Base-by-base conservation (phyloP, 2,797 vertebrate species). In the Onychomys leucogaster region DNA sequence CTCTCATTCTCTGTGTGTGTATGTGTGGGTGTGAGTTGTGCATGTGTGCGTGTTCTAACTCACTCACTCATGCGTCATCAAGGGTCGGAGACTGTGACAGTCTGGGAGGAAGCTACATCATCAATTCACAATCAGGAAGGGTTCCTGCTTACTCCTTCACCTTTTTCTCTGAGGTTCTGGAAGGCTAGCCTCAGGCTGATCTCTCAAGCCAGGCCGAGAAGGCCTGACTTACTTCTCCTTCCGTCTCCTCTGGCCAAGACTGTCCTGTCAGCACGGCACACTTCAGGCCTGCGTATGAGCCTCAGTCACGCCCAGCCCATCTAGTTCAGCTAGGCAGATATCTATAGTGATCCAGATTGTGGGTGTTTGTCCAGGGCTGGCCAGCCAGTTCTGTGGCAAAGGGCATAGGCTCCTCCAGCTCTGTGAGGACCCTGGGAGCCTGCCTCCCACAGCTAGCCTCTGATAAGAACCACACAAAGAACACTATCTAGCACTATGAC, bases 21-120 rank as follows among this genome's bases (percentile, higher is more conserved):
- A 8, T 5, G 12, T 37, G 11, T 52, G 25, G 14, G 0, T 10
- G 13, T 6, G 0, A 2, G 46, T 5, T 19, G 21, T 23, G 10
- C 0, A 21, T 77, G 29, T 57, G 27, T 61, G 8, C 23, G 1
- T 63, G 25, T 2, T 43, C 46, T 65, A 11, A 2, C 37, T 3
- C 34, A 46, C 71, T 34, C 37, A 81, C 65, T 3, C 2, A 37
- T 2, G 81, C 25, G 19, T 71, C 61, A 90, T 29, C 21, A 8
- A 80, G 46, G 52, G 63, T 16, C 8, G 17, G 37, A 61, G 29
- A 90, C 76, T 43, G 21, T 41, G 77, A 61, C 43, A 67, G 63
- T 59, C 52, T 19, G 3, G 1, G 6, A 3, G 10, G 41, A 89
- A 94, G n/a, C 84, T n/a, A 67, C 5, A 1, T n/a, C 77, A 55